Evolutionary conservation across 1,140 invertebrate species (phyloP), one percentile per base, ranked within the genome.

Genomic region (Dryas iulia): DNA sequence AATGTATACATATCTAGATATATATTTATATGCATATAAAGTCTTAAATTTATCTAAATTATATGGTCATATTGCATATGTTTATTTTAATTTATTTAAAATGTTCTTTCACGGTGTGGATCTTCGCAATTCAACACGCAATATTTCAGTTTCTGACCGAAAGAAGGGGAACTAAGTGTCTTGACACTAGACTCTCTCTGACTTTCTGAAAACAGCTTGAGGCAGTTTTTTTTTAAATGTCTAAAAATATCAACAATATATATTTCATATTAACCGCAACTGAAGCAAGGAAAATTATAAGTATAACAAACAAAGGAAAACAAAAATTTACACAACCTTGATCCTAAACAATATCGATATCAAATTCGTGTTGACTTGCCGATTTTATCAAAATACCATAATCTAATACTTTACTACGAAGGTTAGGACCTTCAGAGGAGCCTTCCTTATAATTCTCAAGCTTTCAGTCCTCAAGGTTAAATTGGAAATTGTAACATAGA

Each of bases 301-400:
- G 8, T 0, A 47, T 47, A 21, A 7, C 14, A 21, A 47, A 21
- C 8, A 21, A 47, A 21, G 8, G 0, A 47, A 47, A 47, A 18
- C 3, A 47, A 47, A 35, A 21, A 47, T 18, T 2, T 21, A 47
- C 0, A 18, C 7, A 47, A 47, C 6, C 14, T 21, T 21, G 14
- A 47, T 47, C 18, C 7, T 66, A 66, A 26, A 31, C 57, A 66
- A 53, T 26, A 53, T 12, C 35, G n/a, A 54, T 66, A 33, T 59
- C n/a, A 24, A 53, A 58, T 62, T 12, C 33, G 39, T 69, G 35
- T 64, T 64, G 59, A 64, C 56, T 31, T 69, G 59, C 52, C 60
- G 61, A 69, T 69, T 64, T 59, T 35, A 35, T 31, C 47, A 25
- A 58, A 62, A 69, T 54, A 69, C 66, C 54, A 25, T 56, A 69